A percentile compares a stretch with the other conserved stretches of the same genome.
phyloP scores from a whole-genome alignment of 2,888 invertebrate genomes.

The Drosophila gaucha region DNA sequence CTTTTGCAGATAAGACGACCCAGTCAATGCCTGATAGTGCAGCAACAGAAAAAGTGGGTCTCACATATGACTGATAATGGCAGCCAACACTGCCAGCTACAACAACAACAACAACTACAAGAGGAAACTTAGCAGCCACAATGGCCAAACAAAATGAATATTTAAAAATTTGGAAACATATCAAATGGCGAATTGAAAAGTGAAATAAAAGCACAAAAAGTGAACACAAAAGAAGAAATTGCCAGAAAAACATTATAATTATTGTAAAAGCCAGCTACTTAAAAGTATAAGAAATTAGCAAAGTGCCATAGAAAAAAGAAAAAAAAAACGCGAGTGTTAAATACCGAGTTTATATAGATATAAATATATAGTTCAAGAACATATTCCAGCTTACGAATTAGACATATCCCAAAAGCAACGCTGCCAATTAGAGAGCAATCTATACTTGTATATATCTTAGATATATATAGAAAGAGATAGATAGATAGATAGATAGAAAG shows the following conservation, averaged over 20 bases:
- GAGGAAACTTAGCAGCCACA: conserved; percentile 56
- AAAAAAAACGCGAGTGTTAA: conserved; percentile 17
- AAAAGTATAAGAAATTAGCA: conserved; percentile 7
- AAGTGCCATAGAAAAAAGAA: conserved; percentile 57
- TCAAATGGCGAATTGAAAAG: conserved; percentile 88
- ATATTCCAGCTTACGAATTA: conserved; percentile 21
- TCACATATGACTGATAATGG: conserved; percentile 66
- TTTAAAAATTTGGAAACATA: conserved; percentile 91
- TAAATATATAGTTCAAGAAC: conserved; percentile 2
- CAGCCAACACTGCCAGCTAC: conserved; percentile 27
- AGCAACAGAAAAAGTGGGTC: conserved; percentile 57
- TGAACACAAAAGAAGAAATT: conserved; percentile 18
- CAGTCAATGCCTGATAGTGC: conserved; percentile 65
- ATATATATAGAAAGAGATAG: conserved; percentile 7
- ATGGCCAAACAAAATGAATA: conserved; percentile 82
- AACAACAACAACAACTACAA: conserved; percentile 22
- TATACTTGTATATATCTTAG: conserved; percentile 18
- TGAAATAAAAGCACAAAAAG: conserved; percentile 25
- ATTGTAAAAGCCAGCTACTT: conserved; percentile 18
- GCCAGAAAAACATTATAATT: conserved; percentile 20
- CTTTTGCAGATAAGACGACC: conserved; percentile 53
- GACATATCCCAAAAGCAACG: conserved; percentile 62
- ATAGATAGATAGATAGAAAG: conserved; percentile 3
- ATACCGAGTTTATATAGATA: conserved; percentile 19
- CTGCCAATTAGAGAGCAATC: conserved; percentile 62